These are phyloP conservation scores for Tetramorium simillimum DNA, from an alignment of 1,140 invertebrate genomes.

Conservation along the genomic window DNA sequence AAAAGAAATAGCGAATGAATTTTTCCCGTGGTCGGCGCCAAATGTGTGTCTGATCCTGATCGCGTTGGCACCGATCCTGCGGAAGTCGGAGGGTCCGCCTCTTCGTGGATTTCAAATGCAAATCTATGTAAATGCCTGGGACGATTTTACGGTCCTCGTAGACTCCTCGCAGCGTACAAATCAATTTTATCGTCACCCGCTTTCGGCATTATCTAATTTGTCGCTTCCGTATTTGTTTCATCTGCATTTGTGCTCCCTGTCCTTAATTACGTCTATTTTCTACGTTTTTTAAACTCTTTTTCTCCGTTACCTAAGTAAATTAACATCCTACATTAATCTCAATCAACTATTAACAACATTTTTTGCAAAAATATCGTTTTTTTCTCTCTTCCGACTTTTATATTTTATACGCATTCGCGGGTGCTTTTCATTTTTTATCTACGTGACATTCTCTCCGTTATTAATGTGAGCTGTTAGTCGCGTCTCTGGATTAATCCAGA, in stretches of 20 bases:
- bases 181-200: background rate
- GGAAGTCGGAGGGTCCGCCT: background rate
- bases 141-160: background rate
- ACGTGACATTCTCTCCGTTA: background rate
- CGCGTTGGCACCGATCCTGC: background rate
- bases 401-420: background rate
- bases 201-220: background rate
- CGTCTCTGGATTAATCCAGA: too few species aligned
- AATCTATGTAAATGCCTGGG: conserved; percentile 5
- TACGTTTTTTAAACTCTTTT: too few species aligned
- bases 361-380: background rate
- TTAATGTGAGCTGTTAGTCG: background rate
- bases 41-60: background rate
- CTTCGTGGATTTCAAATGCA: background rate
- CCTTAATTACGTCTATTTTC: background rate
- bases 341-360: background rate
- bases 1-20: background rate
- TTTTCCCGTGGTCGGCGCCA: background rate
- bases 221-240: background rate
- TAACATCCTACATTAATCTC: background rate
- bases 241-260: background rate
- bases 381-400: background rate
- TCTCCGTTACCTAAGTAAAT: background rate
- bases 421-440: background rate
- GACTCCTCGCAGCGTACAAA: background rate